phyloP scores from a whole-genome alignment of 2,797 vertebrate species.

The Cyprinella venusta region DNA sequence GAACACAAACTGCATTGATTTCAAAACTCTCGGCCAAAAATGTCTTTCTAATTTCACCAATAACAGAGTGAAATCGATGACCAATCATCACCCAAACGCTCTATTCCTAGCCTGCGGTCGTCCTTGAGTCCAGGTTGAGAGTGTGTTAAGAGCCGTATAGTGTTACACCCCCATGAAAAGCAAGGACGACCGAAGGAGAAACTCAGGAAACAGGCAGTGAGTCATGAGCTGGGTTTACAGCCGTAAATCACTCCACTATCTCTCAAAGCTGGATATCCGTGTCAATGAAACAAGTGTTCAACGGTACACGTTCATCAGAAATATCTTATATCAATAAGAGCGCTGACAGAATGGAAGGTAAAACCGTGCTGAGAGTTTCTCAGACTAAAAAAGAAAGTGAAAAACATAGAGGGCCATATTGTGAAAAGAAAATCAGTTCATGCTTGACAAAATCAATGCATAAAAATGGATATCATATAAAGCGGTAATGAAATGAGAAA shows the following conservation, averaged over 20 bases:
- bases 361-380: slow-evolving; percentile 26
- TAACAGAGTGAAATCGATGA: slow-evolving; percentile 14
- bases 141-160: slow-evolving; percentile 78
- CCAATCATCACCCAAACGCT: slow-evolving; percentile 20
- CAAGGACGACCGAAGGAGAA: slow-evolving; percentile 78
- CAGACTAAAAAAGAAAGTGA: background rate
- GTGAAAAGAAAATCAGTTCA: background rate
- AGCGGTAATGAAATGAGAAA: background rate
- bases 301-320: slow-evolving; percentile 23
- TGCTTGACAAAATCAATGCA: background rate
- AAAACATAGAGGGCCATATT: background rate
- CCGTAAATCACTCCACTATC: slow-evolving; percentile 73
- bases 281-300: slow-evolving; percentile 74
- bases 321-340: slow-evolving; percentile 47
- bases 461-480: background rate
- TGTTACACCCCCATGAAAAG: slow-evolving; percentile 76
- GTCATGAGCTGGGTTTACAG: slow-evolving; percentile 73
- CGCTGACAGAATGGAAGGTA: slow-evolving; percentile 54
- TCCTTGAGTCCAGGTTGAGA: slow-evolving; percentile 75
- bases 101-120: slow-evolving; percentile 65
- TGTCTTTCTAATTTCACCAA: slow-evolving; percentile 1
- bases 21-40: background rate
- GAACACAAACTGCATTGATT: background rate
- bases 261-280: slow-evolving; percentile 73
- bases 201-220: slow-evolving; percentile 73